Conservation (phyloP, 2,888 invertebrate species). For the Micoletzkya japonica region DNA sequence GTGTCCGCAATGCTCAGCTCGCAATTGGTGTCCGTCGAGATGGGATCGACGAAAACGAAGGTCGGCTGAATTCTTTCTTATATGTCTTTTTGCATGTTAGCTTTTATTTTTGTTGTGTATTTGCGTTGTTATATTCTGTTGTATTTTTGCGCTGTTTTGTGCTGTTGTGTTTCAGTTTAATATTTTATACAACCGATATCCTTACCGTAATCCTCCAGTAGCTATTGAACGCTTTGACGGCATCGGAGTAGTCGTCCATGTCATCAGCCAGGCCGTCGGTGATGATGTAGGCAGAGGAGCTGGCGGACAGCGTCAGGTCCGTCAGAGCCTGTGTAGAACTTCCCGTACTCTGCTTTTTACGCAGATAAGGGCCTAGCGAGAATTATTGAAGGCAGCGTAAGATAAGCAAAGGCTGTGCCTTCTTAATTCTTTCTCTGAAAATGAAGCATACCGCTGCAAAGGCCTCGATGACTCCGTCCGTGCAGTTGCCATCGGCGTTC, state of each 20-base stretch:
- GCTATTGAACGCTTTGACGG: conserved; percentile 44
- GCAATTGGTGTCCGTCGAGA: conserved; percentile 4
- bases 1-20: neutral
- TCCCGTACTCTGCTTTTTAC: neutral
- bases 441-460: conserved; percentile 27
- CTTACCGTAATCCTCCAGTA: conserved; percentile 47
- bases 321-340: conserved; percentile 34
- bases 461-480: conserved; percentile 39
- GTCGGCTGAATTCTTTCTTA: conserved; percentile 16
- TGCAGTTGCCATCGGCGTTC: conserved; percentile 36
- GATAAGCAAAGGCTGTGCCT: no score
- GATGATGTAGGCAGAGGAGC: conserved; percentile 51
- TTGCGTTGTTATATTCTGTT: no score
- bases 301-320: conserved; percentile 32
- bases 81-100: neutral
- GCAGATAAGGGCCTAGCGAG: no score
- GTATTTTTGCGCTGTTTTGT: no score
- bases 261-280: conserved; percentile 53
- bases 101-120: neutral
- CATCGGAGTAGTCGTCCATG: conserved; percentile 35
- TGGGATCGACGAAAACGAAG: conserved; percentile 20
- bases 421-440: no score
- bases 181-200: neutral
- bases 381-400: no score
- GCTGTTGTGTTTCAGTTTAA: neutral